These are phyloP conservation scores for Pseudorectes ferrugineus DNA, from an alignment of 2,113 vertebrate genomes.

Conservation along the genomic window DNA sequence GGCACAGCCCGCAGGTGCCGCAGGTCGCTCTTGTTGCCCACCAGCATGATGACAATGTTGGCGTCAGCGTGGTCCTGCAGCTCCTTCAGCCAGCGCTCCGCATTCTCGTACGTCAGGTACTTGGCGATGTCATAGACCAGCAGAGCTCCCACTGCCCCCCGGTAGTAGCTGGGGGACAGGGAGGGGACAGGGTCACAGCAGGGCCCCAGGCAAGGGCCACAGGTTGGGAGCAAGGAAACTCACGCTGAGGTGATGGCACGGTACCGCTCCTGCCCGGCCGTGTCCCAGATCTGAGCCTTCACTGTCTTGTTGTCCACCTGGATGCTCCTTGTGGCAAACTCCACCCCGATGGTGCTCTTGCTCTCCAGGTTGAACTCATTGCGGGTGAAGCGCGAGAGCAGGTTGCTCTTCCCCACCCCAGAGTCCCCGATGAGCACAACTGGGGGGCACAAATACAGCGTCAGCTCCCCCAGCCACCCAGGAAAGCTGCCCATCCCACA, in stretches of 20 bases:
- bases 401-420: slow-evolving; percentile 85
- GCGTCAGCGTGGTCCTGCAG: slow-evolving; percentile 84
- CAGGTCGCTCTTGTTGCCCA: slow-evolving; percentile 82
- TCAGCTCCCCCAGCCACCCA: not conserved
- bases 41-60: slow-evolving; percentile 89
- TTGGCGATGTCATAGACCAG: slow-evolving; percentile 87
- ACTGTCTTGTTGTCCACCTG: slow-evolving; percentile 82
- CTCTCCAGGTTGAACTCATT: slow-evolving; percentile 88
- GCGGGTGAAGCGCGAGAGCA: slow-evolving; percentile 85
- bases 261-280: slow-evolving; percentile 84
- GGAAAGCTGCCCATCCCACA: not conserved
- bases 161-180: slow-evolving; percentile 73
- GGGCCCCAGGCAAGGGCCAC: fast-evolving
- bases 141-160: slow-evolving; percentile 82
- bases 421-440: slow-evolving; percentile 88
- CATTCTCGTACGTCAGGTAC: slow-evolving; percentile 85
- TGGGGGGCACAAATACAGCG: not conserved
- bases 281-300: slow-evolving; percentile 90
- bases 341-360: slow-evolving; percentile 88
- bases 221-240: not conserved
- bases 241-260: slow-evolving; percentile 86
- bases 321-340: slow-evolving; percentile 86
- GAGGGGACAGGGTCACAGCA: not conserved
- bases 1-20: slow-evolving; percentile 82
- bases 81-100: slow-evolving; percentile 86